These are phyloP conservation scores for Synodontis membranacea DNA, from an alignment of 2,113 vertebrate genomes.

Conservation along the genomic window DNA sequence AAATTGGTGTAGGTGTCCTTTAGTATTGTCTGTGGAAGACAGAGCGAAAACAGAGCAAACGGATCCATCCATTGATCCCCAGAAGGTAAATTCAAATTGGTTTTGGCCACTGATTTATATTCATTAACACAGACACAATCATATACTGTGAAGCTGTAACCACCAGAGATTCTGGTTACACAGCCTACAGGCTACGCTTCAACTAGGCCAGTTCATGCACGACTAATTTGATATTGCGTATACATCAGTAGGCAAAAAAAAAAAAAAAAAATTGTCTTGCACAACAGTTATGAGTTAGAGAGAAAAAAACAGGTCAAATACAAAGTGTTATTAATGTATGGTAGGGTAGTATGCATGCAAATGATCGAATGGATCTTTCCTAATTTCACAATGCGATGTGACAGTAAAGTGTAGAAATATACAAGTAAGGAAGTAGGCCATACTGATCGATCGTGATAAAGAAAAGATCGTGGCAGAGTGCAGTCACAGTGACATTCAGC, in stretches of 20 bases:
- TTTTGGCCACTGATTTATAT: conserved; percentile 25
- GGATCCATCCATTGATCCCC: conserved; percentile 15
- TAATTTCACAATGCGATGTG: background rate
- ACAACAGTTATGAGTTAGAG: background rate
- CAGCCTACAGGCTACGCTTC: background rate
- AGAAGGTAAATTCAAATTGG: conserved; percentile 12
- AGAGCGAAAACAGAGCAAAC: conserved; percentile 19
- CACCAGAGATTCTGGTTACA: conserved; percentile 15
- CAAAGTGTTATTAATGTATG: background rate
- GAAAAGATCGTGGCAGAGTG: conserved; percentile 5
- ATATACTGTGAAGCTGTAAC: conserved; percentile 3
- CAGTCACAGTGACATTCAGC: conserved; percentile 30
- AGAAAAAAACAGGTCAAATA: background rate
- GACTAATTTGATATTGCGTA: background rate
- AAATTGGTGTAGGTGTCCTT: background rate
- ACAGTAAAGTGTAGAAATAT: background rate
- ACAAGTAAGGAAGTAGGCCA: background rate
- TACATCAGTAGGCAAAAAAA: background rate
- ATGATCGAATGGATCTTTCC: background rate
- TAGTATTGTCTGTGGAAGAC: conserved; percentile 9
- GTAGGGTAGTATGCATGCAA: background rate
- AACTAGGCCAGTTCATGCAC: conserved; percentile 21
- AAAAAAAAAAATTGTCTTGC: background rate
- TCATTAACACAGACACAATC: conserved; percentile 17
- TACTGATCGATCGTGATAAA: background rate